Conservation (phyloP, 2,113 vertebrate genomes). For the Prinia subflava region DNA sequence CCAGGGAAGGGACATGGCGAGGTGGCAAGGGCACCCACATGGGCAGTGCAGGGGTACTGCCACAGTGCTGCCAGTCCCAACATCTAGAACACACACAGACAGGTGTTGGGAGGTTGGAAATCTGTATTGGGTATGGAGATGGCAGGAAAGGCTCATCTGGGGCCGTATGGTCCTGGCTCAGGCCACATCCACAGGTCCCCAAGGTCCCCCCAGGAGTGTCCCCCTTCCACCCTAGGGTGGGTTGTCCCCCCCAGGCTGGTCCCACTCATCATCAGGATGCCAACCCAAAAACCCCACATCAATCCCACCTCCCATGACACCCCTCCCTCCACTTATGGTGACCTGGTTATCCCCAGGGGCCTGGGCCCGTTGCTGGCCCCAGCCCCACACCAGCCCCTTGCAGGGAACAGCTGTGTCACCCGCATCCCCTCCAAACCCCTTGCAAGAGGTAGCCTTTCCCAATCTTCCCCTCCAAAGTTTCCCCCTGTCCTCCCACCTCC, state of each 20-base stretch:
- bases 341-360: not conserved
- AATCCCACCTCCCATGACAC: not conserved
- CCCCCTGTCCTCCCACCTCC: not conserved
- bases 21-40: accelerated
- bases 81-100: not conserved
- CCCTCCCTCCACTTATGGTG: not conserved
- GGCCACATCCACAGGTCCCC: not conserved
- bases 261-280: accelerated
- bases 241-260: not conserved
- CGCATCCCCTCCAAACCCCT: not conserved
- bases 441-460: not conserved
- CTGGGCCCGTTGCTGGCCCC: not conserved
- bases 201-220: not conserved
- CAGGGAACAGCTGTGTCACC: not conserved
- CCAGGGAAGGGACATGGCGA: not conserved
- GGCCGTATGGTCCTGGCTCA: not conserved
- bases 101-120: not conserved
- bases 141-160: not conserved
- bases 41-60: accelerated
- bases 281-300: not conserved
- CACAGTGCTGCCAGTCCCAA: accelerated
- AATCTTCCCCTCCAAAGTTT: not conserved
- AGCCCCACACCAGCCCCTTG: not conserved
- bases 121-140: not conserved
- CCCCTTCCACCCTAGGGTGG: not conserved